Conservation (phyloP, 1,140 invertebrate species). For the Trichonephila clavipes region DNA sequence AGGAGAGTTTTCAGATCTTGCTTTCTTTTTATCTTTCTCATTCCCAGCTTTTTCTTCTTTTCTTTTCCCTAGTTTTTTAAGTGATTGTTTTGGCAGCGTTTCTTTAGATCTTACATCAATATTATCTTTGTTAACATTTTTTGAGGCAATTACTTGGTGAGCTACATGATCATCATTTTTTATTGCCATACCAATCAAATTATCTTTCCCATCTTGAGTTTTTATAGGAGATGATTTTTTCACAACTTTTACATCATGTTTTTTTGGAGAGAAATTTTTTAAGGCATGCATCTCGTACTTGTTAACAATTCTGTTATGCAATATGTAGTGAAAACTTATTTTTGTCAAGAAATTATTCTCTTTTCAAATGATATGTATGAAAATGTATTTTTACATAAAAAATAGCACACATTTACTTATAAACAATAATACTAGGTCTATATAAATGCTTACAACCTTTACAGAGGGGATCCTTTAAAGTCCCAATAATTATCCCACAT, state of each 20-base stretch:
- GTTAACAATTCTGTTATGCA: background rate
- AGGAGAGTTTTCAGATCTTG: background rate
- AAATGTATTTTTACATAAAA: no score
- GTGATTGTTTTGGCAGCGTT: background rate
- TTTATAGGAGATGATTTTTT: conserved; percentile 10
- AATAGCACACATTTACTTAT: no score
- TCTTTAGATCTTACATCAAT: background rate
- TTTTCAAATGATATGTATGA: no score
- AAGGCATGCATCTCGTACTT: conserved; percentile 21
- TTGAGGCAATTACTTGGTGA: background rate
- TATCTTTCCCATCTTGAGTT: conserved; percentile 33
- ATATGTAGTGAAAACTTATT: no score
- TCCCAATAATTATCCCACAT: no score
- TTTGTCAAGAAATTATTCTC: no score
- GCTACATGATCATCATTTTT: background rate
- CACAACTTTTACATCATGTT: conserved; percentile 13
- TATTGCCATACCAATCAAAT: conserved; percentile 38
- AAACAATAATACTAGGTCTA: no score
- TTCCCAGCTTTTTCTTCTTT: background rate
- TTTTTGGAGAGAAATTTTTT: conserved; percentile 16
- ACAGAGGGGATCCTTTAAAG: no score
- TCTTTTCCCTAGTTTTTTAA: conserved; percentile 14
- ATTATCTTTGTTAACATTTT: background rate
- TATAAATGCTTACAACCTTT: no score
- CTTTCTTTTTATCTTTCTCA: conserved; percentile 15